Evolutionary conservation across 2,888 invertebrate species (phyloP).

Genomic region (Petrolisthes manimaculis): DNA sequence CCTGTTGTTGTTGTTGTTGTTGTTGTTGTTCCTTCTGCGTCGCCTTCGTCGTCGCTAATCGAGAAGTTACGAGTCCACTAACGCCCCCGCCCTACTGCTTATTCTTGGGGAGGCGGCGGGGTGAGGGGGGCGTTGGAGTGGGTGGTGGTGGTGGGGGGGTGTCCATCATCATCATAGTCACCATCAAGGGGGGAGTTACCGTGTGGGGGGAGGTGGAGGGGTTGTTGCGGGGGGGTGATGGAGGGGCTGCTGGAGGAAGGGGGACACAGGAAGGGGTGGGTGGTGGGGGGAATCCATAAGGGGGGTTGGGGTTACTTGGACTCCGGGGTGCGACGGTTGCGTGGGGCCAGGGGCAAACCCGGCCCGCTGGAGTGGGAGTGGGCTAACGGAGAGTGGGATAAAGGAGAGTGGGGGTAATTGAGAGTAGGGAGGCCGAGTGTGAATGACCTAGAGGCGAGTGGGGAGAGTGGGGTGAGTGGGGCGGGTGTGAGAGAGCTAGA

Average conservation of each 20-base stretch:
- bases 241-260: no score
- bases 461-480: conserved; percentile 29
- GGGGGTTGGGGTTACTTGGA: conserved; percentile 59
- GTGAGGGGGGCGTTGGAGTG: conserved; percentile 25
- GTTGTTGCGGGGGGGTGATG: conserved; percentile 31
- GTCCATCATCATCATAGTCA: no score
- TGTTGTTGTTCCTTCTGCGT: not conserved
- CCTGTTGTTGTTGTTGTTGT: not conserved
- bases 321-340: conserved; percentile 63
- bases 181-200: conserved; percentile 7
- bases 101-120: conserved; percentile 57
- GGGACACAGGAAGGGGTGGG: conserved; percentile 31
- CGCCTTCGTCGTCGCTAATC: conserved; percentile 64
- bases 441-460: conserved; percentile 15
- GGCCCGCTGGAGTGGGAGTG: no score
- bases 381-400: no score
- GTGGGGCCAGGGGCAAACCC: conserved; percentile 55
- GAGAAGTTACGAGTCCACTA: conserved; percentile 64
- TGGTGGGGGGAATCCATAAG: conserved; percentile 52
- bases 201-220: conserved; percentile 35
- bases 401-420: no score
- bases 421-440: no score
- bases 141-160: no score
- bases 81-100: conserved; percentile 58
- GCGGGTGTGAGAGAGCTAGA: conserved; percentile 18